Percentiles rank a stretch among this genome's conserved stretches.
Evolutionary conservation across 2,113 vertebrate genomes (phyloP).

Genomic region (Phrynocephalus versicolor): DNA sequence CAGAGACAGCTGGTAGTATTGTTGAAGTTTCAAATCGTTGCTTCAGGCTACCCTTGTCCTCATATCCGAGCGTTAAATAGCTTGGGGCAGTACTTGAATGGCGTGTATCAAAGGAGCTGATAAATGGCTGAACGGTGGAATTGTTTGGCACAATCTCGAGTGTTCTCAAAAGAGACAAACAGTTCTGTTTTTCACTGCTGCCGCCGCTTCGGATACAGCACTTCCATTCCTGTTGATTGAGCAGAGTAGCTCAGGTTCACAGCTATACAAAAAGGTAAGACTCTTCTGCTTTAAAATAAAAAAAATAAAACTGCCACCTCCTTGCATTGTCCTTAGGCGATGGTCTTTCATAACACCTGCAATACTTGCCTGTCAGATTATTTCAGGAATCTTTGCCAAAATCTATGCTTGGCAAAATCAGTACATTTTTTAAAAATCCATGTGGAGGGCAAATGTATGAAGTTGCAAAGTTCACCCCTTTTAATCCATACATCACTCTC

Average conservation of each 20-base stretch:
- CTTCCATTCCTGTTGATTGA: not conserved
- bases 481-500: not conserved
- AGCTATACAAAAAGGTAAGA: not conserved
- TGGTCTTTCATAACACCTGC: not conserved
- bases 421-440: not conserved
- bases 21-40: not conserved
- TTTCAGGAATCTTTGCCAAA: not conserved
- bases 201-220: not conserved
- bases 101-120: not conserved
- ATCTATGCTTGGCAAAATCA: not conserved
- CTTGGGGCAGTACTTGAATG: slow-evolving; percentile 3
- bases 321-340: rapidly evolving
- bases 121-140: slow-evolving; percentile 10
- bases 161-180: slow-evolving; percentile 10
- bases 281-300: not conserved
- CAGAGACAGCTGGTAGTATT: not conserved
- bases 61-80: not conserved
- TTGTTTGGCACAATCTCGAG: not conserved
- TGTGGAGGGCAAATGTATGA: not conserved
- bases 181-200: not conserved
- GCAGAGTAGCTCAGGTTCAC: not conserved
- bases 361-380: too few relatives aligned
- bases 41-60: not conserved
- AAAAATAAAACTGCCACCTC: rapidly evolving
- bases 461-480: not conserved